phyloP scores from a whole-genome alignment of 2,113 vertebrate species.

The Psammodynastes pulverulentus region DNA sequence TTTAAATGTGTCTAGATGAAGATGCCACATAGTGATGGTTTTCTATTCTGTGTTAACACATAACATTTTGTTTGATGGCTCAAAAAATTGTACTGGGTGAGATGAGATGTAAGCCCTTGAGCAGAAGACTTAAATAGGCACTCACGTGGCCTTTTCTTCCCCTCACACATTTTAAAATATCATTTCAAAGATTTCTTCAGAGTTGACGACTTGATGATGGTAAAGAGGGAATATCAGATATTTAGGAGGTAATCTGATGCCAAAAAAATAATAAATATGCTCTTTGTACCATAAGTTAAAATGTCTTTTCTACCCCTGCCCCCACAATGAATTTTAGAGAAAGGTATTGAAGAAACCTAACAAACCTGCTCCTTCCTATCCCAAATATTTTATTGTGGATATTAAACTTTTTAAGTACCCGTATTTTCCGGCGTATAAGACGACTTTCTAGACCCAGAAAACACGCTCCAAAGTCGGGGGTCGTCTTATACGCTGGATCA shows the following conservation, averaged over 20 bases:
- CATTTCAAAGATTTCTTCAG: background rate
- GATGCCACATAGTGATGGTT: background rate
- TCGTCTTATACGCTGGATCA: too few relatives aligned
- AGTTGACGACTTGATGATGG: background rate
- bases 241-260: background rate
- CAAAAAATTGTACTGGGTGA: background rate
- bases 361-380: background rate
- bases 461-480: too few relatives aligned
- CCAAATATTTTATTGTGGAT: too few relatives aligned
- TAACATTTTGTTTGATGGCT: background rate
- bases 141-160: background rate
- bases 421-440: too few relatives aligned
- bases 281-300: background rate
- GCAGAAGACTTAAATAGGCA: background rate
- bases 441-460: too few relatives aligned
- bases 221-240: background rate
- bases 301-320: background rate
- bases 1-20: background rate
- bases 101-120: background rate
- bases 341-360: background rate
- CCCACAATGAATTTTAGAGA: background rate
- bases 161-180: constrained; percentile 3
- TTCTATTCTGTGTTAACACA: background rate
- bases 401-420: too few relatives aligned
- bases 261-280: constrained; percentile 17